phyloP scores from a whole-genome alignment of 2,113 vertebrate species.

The Mesembrinibis cayennensis region DNA sequence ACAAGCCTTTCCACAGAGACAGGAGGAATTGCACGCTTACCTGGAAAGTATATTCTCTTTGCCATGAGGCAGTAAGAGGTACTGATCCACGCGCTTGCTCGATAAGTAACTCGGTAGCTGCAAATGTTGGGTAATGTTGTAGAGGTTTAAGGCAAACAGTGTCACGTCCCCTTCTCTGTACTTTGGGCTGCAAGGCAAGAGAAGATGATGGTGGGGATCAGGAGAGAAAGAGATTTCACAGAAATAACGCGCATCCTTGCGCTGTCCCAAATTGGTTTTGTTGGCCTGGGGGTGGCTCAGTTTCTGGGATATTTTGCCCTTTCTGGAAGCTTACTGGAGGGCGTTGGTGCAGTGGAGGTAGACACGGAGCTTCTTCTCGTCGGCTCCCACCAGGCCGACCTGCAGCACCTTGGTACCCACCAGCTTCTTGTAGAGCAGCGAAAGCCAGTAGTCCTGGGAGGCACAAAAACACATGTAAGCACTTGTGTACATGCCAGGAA shows the following conservation, averaged over 20 bases:
- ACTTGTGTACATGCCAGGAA: neutral
- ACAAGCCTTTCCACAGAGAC: neutral
- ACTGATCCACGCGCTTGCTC: constrained; percentile 81
- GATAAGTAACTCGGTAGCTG: constrained; percentile 64
- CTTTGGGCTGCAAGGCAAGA: constrained; percentile 70
- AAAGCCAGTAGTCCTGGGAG: constrained; percentile 91
- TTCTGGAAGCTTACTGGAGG: constrained; percentile 76
- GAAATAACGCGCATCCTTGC: accelerated
- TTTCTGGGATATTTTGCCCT: neutral
- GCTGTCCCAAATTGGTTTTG: neutral
- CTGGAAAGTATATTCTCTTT: constrained; percentile 82
- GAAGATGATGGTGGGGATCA: neutral
- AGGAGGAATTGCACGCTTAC: constrained; percentile 64
- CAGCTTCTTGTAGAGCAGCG: constrained; percentile 89
- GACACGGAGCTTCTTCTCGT: constrained; percentile 72
- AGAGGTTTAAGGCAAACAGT: constrained; percentile 86
- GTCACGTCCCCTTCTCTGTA: constrained; percentile 85
- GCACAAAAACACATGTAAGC: neutral
- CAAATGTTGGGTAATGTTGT: constrained; percentile 66
- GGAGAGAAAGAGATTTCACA: neutral
- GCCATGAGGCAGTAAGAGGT: constrained; percentile 81
- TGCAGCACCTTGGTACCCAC: constrained; percentile 86
- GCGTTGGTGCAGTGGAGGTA: constrained; percentile 89
- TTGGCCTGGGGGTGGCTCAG: neutral
- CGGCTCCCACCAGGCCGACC: neutral